Evolutionary conservation across 2,888 invertebrate species (phyloP), one percentile per base, ranked within the genome.

Genomic region (Drosophila diplacantha): DNA sequence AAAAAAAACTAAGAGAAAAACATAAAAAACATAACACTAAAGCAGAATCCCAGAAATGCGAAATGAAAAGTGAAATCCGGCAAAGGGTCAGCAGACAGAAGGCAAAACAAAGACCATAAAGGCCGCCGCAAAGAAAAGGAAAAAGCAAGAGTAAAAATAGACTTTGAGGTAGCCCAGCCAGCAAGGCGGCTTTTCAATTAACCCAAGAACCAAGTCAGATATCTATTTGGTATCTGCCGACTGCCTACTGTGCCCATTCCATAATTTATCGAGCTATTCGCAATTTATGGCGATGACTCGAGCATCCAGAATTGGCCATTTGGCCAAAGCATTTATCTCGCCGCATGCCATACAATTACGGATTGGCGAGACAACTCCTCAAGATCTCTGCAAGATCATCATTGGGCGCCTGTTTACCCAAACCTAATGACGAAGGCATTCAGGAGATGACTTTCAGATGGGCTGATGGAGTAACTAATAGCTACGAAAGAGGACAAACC

Each of bases 251-350:
- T 49, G 58, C 57, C 57, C 52, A 52, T 66, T 66, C 65, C 65
- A 70, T 70, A 70, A 71, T 64, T 71, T 70, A 71, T 62, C 56
- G 63, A 37, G 53, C 58, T 35, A 52, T 50, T 16, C 35, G 44
- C 63, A 70, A 80, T 80, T 80, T 80, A 73, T 67, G 72, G 77
- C 72, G 72, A 80, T 80, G 80, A 81, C 80, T 76, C 51, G 67
- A 71, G 44, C 57, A 43, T 47, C 52, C 44, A 60, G 61, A 52
- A 52, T 59, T 62, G 64, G 65, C 56, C 64, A 55, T 46, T 62
- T 55, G 54, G 43, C 47, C 9, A 53, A 26, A 20, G 47, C 63
- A 63, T 63, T 63, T 63, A 63, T 61, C 63, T 63, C 63, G 46
- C 63, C 63, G 63, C 62, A 53, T 43, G 61, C 61, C 37, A 44